Percentiles rank a stretch among this genome's conserved stretches.
Conservation (phyloP, 2,113 vertebrate genomes). For the Drymodes brunneopygia region DNA sequence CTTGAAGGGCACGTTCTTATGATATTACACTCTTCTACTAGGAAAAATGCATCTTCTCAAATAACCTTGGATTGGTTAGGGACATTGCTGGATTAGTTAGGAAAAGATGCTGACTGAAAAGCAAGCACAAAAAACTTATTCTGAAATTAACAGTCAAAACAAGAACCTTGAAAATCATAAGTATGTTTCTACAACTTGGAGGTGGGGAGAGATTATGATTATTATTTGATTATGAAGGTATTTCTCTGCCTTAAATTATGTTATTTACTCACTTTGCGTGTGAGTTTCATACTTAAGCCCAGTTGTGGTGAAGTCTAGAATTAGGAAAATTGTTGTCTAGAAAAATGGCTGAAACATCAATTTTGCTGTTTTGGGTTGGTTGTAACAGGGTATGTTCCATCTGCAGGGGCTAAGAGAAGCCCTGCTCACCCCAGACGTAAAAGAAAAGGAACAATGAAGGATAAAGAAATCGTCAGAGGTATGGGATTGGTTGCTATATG, state of each 20-base stretch:
- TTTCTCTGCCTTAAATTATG: not conserved
- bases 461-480: not conserved
- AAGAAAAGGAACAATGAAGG: not conserved
- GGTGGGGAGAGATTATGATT: not conserved
- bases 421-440: not conserved
- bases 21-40: not conserved
- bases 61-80: not conserved
- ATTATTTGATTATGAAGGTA: not conserved
- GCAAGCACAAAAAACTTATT: not conserved
- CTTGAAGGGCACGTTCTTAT: conserved; percentile 1
- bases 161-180: not conserved
- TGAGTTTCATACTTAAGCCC: not conserved
- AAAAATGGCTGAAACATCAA: not conserved
- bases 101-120: not conserved
- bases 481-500: not conserved
- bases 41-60: not conserved
- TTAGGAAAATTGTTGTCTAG: not conserved
- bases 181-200: not conserved
- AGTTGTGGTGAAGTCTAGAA: not conserved
- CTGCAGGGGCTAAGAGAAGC: not conserved
- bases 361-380: not conserved
- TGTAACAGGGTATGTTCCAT: not conserved
- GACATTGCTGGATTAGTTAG: not conserved
- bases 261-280: not conserved
- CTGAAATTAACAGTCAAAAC: not conserved